Conservation (phyloP, 1,140 invertebrate species). For the Cyclina sinensis region DNA sequence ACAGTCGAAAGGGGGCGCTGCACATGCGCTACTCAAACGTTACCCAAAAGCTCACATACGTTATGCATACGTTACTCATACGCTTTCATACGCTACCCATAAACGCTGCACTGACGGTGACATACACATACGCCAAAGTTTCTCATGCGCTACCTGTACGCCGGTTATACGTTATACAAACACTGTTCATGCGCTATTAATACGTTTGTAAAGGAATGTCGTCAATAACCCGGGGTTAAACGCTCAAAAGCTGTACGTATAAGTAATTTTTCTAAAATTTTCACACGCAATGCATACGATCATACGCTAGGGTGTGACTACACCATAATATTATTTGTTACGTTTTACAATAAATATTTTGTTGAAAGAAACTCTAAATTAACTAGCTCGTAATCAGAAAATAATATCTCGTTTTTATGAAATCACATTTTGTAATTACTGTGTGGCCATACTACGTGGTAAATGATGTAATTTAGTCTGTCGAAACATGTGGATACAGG, state of each 20-base stretch:
- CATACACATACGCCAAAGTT: constrained; percentile 13
- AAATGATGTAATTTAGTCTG: no score
- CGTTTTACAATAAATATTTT: no score
- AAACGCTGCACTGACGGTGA: constrained; percentile 30
- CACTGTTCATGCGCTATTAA: constrained; percentile 8
- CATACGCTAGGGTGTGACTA: no score
- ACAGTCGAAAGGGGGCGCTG: constrained; percentile 27
- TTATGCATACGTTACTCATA: constrained; percentile 32
- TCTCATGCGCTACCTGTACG: background rate
- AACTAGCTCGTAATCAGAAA: no score
- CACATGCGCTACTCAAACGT: constrained; percentile 20
- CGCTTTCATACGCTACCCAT: constrained; percentile 23
- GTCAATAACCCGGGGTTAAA: constrained; percentile 32
- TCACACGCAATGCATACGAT: no score
- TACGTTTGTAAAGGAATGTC: constrained; percentile 42
- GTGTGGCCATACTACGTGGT: no score
- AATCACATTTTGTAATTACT: no score
- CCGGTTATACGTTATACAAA: constrained; percentile 31
- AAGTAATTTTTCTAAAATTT: constrained; percentile 8
- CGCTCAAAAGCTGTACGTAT: constrained; percentile 46
- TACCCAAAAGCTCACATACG: constrained; percentile 32
- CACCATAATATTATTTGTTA: no score
- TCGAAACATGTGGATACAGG: no score
- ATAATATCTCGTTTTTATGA: no score
- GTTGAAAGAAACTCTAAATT: no score